Conservation (phyloP, 2,888 invertebrate species). For the Heliothis peltigera region DNA sequence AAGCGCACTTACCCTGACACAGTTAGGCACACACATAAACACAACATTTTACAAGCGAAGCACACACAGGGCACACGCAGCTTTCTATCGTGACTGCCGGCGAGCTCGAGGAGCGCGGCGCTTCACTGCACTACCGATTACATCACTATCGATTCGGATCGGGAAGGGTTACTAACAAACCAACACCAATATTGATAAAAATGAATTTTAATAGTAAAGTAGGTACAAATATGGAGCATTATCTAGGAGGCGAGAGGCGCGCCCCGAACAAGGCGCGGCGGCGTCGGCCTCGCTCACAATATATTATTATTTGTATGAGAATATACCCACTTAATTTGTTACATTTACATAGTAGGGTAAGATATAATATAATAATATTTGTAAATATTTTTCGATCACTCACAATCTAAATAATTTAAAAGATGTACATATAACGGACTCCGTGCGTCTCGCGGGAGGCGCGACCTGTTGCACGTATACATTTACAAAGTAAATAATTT, state of each 20-base stretch:
- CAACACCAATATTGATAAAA: slow-evolving; percentile 69
- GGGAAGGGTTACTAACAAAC: slow-evolving; percentile 54
- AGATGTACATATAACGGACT: slow-evolving; percentile 47
- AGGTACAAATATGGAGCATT: slow-evolving; percentile 69
- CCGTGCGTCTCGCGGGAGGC: slow-evolving; percentile 45
- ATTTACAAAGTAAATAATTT: slow-evolving; percentile 63
- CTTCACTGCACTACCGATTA: neutral
- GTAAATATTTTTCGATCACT: slow-evolving; percentile 54
- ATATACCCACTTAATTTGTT: slow-evolving; percentile 63
- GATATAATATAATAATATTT: slow-evolving; percentile 54
- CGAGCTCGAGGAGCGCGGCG: neutral
- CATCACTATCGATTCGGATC: slow-evolving; percentile 17
- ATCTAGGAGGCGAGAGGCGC: slow-evolving; percentile 52
- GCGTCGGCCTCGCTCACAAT: slow-evolving; percentile 61
- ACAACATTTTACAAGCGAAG: slow-evolving; percentile 65
- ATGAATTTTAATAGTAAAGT: slow-evolving; percentile 73
- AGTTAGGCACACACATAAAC: slow-evolving; percentile 53
- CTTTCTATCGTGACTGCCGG: neutral
- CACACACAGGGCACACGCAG: slow-evolving; percentile 42
- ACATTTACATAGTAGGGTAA: slow-evolving; percentile 64
- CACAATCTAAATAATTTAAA: slow-evolving; percentile 58
- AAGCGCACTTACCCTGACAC: slow-evolving; percentile 62
- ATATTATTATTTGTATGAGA: slow-evolving; percentile 63
- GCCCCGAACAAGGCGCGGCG: neutral
- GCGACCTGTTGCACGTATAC: slow-evolving; percentile 49